Base-by-base conservation (phyloP, 92 coral and sea anemone genomes). In the Zoanthus sociatus region DNA sequence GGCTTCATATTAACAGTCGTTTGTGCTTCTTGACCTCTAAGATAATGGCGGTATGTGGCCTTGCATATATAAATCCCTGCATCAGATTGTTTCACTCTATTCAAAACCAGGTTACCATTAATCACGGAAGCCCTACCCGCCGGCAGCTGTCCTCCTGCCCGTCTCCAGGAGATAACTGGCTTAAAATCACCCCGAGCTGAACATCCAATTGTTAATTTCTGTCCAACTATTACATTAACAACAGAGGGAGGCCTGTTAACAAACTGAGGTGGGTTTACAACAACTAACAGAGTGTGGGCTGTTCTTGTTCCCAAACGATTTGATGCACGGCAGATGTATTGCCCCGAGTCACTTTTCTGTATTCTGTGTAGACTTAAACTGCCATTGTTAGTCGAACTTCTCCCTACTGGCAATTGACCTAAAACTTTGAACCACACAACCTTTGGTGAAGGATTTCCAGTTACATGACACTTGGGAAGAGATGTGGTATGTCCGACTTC, bases 341-440 rank as follows among this genome's bases (percentile, higher is more conserved):
- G 77, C 4, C 77, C 54, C 16, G 77, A 72, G 77, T 72, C 77
- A 18, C 77, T 72, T 12, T 44, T 72, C 53, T 72, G 77, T 44
- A 72, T 16, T 2, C 5, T 16, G 48, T 32, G 50, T 13, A 72
- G 7, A 48, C 77, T 72, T 55, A 72, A 7, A 10, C 54, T 37
- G 10, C 55, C 54, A 3, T 72, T 72, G 53, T 72, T 72, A 45
- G 6, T 13, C 26, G 42, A 18, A 45, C 51, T 72, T 42, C 77
- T 72, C 42, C 54, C 77, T 13, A 18, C n/a, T 1, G 54, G 77
- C 16, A 73, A 2, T n/a, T 44, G 51, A 6, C 76, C 76, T 12
- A 71, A 26, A 32, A 71, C 50, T 17, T 71, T 71, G 50, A 51
- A 71, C 76, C 77, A 73, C 77, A 53, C 50, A 63, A 76, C 64